A percentile compares a stretch with the other conserved stretches of the same genome.
Conservation (phyloP, 2,888 invertebrate genomes). For the Agriopis leucophaearia region DNA sequence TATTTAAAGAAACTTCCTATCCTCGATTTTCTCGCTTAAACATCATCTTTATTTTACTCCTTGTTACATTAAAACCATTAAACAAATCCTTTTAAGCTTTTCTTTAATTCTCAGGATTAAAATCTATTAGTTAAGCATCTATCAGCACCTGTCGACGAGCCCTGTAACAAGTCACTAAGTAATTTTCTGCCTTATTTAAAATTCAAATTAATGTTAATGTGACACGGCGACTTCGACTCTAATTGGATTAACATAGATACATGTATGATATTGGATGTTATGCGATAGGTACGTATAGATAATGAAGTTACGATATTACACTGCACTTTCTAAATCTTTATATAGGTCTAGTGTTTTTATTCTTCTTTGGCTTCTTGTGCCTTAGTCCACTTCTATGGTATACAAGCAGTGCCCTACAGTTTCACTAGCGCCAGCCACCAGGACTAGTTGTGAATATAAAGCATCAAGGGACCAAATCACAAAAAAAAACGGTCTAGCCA, state of each 20-base stretch:
- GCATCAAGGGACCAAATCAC: too few species aligned
- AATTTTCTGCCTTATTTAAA: slow-evolving; percentile 75
- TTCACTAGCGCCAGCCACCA: too few species aligned
- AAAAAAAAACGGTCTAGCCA: too few species aligned
- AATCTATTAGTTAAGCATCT: slow-evolving; percentile 29
- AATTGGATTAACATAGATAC: slow-evolving; percentile 75
- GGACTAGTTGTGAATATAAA: too few species aligned
- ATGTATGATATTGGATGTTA: slow-evolving; percentile 42
- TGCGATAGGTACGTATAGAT: slow-evolving; percentile 8
- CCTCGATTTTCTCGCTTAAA: too few species aligned
- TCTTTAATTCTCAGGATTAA: slow-evolving; percentile 18
- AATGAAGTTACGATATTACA: neutral
- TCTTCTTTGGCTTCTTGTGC: too few species aligned
- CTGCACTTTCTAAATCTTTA: too few species aligned
- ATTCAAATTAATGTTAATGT: slow-evolving; percentile 81
- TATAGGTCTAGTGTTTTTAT: too few species aligned
- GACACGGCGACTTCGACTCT: slow-evolving; percentile 68
- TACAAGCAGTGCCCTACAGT: too few species aligned
- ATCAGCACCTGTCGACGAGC: slow-evolving; percentile 61
- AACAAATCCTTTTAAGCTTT: slow-evolving; percentile 6
- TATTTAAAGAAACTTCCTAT: too few species aligned
- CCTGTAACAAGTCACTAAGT: slow-evolving; percentile 62
- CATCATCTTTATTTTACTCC: neutral
- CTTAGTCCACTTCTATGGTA: too few species aligned
- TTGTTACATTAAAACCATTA: neutral